Evolutionary conservation across 2,797 vertebrate genomes (phyloP).

Genomic region (Ammospiza maritima): DNA sequence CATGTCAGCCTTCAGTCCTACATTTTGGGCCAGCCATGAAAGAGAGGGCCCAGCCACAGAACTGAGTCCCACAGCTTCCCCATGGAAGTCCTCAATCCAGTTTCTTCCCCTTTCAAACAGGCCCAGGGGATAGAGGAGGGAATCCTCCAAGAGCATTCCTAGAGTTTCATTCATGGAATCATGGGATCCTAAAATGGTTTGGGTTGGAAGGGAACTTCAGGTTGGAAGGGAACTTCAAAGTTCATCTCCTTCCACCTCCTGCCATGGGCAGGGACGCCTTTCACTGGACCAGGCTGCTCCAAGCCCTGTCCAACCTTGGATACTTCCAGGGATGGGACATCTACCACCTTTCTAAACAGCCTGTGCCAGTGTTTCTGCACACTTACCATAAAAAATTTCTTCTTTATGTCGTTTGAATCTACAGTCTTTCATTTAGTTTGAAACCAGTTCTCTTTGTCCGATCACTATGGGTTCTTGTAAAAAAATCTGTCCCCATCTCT

Average conservation of each 20-base stretch:
- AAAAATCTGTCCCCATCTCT: neutral
- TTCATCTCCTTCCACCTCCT: neutral
- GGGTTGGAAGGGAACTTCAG: too few species aligned
- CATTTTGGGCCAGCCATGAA: neutral
- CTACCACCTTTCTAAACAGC: neutral
- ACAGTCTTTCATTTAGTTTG: neutral
- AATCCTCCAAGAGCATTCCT: neutral
- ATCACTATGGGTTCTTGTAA: neutral
- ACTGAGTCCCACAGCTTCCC: neutral
- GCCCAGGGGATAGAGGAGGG: neutral
- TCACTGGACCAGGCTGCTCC: neutral
- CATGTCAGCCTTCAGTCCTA: neutral
- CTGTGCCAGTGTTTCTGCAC: neutral
- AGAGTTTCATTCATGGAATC: neutral
- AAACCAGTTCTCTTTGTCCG: neutral
- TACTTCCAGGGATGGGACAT: neutral
- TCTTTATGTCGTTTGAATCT: neutral
- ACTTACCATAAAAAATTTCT: neutral
- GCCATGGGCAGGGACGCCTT: neutral
- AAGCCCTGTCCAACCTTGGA: neutral
- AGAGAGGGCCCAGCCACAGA: neutral
- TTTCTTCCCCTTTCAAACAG: neutral
- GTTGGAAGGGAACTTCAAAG: neutral
- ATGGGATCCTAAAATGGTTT: neutral
- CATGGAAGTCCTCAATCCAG: fast-evolving